Base-by-base conservation (phyloP, 2,113 vertebrate species). In the Notarius quadriscutis region DNA sequence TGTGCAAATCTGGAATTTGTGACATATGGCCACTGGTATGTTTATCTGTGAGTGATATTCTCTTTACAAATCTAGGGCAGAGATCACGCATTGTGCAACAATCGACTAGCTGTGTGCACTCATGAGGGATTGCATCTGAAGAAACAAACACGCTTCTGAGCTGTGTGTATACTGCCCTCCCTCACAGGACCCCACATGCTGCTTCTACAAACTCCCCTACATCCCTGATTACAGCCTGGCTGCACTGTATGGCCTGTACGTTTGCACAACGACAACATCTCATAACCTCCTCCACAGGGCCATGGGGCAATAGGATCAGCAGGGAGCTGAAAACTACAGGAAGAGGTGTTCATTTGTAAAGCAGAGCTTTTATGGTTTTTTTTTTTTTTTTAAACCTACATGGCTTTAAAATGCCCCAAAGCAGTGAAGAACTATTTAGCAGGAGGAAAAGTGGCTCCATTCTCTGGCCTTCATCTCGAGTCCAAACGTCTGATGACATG, bases 181-280 rank as follows among this genome's bases (percentile, higher is more conserved):
- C 27, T 86, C 51, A 14, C 25, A 62, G 30, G 86, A 90, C 90
- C 86, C 87, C 90, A 88, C 80, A 87, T 87, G 87, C 77, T 74
- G 86, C 84, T 87, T 85, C 53, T 67, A 48, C 79, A 83, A 86
- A 87, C 81, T 55, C 22, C 4, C n/a, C n/a, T 27, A 2, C 41
- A 57, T 14, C 65, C 30, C 27, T 22, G 79, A 79, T 81, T 79
- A 83, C 86, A 77, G 27, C 84, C 55, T 10, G 15, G 48, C 71
- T 81, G 14, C 69, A 25, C 50, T 85, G 69, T 82, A 84, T 8
- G 30, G 82, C 58, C 84, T 87, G 88, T 87, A 75, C 81, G 67
- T 89, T 87, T 89, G 71, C 81, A 11, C 88, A 87, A 69, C 25
- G n/a, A 67, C 67, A 67, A 69, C 53, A 84, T 81, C 86, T 89